These are phyloP conservation scores for Hoplodrina blanda DNA, from an alignment of 2,888 invertebrate species.

Conservation along the genomic window DNA sequence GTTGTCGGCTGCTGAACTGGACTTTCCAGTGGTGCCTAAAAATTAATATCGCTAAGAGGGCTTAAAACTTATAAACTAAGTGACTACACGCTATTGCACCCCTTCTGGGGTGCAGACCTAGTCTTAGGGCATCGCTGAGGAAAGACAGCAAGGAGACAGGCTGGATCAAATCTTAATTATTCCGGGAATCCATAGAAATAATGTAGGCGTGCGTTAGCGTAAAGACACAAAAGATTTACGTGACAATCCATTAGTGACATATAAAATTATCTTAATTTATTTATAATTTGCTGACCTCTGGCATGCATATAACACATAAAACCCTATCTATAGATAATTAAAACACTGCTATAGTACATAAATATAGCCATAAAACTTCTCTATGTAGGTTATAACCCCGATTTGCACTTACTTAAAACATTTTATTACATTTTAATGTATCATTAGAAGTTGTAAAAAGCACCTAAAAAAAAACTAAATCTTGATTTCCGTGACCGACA, in stretches of 20 bases:
- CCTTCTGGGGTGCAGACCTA: too few species aligned
- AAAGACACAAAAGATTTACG: neutral
- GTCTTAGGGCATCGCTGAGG: too few species aligned
- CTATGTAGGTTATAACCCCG: conserved; percentile 36
- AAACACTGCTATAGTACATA: conserved; percentile 27
- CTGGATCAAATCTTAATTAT: too few species aligned
- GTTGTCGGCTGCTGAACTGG: too few species aligned
- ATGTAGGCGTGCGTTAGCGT: neutral
- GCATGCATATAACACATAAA: conserved; percentile 31
- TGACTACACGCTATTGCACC: too few species aligned
- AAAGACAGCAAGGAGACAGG: too few species aligned
- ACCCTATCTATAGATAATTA: conserved; percentile 32
- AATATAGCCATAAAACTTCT: conserved; percentile 46
- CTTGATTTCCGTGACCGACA: conserved; percentile 42
- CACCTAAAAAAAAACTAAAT: conserved; percentile 37
- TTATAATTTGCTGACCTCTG: conserved; percentile 17
- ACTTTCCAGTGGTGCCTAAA: too few species aligned
- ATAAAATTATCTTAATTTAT: conserved; percentile 28
- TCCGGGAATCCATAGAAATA: too few species aligned
- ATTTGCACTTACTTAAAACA: conserved; percentile 56
- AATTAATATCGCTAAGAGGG: too few species aligned
- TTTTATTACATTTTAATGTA: conserved; percentile 59
- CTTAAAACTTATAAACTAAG: too few species aligned
- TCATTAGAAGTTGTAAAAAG: conserved; percentile 50
- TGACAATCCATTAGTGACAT: conserved; percentile 12